Conservation (phyloP, 2,797 vertebrate species). For the Neomorphus geoffroyi region DNA sequence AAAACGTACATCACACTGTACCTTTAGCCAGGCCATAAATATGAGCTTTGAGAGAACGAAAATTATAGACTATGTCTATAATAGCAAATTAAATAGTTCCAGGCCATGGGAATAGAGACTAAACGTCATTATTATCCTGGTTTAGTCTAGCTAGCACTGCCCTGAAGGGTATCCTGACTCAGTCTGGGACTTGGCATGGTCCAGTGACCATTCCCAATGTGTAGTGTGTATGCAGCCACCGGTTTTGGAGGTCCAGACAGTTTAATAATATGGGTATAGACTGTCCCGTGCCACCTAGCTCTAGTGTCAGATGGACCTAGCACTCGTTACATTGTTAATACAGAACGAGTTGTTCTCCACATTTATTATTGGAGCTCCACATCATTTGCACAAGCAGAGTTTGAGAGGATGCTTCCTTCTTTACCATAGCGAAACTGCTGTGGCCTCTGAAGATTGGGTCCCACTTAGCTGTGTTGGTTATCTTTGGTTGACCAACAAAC, state of each 20-base stretch:
- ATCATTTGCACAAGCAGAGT: not conserved
- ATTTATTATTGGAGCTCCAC: not conserved
- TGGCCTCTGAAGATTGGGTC: not conserved
- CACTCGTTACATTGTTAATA: not conserved
- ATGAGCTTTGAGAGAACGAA: not conserved
- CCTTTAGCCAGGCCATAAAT: not conserved
- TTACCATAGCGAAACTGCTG: not conserved
- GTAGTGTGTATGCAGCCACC: not conserved
- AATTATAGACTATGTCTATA: not conserved
- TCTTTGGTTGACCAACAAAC: not conserved
- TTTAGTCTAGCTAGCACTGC: not conserved
- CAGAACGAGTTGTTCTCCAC: not conserved
- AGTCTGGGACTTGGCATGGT: accelerated
- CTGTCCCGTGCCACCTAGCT: not conserved
- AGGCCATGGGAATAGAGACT: no score
- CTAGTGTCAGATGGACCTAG: not conserved
- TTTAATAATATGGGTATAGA: not conserved
- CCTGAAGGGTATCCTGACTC: not conserved
- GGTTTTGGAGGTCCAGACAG: not conserved
- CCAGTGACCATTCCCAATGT: not conserved
- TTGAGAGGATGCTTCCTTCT: not conserved
- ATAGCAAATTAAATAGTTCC: not conserved
- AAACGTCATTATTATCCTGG: not conserved
- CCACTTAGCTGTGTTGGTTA: not conserved
- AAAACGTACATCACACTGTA: not conserved